These are phyloP conservation scores for Siniperca scherzeri DNA, from an alignment of 2,797 vertebrate species.

Conservation along the genomic window DNA sequence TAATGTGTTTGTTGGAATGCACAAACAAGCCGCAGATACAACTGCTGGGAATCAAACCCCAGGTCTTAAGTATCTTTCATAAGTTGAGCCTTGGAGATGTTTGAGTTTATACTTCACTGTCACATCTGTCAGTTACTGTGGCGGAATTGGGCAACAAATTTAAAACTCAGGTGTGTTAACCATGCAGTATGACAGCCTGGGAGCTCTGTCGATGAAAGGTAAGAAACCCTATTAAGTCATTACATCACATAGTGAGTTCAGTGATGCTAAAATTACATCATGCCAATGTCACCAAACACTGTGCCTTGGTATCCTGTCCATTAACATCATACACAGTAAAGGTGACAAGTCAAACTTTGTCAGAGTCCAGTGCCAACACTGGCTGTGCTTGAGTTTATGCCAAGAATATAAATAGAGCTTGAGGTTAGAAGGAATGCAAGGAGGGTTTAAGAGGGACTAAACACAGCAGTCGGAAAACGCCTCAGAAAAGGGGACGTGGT, in stretches of 20 bases:
- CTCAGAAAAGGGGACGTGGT: not conserved
- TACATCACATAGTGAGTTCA: conserved; percentile 3
- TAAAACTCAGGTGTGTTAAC: not conserved
- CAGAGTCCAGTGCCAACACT: conserved; percentile 4
- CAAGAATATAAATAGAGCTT: conserved; percentile 10
- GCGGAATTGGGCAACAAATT: conserved; percentile 11
- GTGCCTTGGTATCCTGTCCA: not conserved
- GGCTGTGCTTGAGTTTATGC: not conserved
- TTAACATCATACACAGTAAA: conserved; percentile 9
- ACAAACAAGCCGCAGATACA: conserved; percentile 1
- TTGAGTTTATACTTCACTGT: conserved; percentile 1
- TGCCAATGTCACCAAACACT: not conserved
- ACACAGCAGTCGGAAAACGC: conserved; percentile 1
- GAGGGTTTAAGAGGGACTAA: conserved; percentile 16
- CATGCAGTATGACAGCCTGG: not conserved
- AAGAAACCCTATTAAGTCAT: conserved; percentile 2
- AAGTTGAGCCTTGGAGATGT: not conserved
- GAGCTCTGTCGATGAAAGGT: conserved; percentile 23
- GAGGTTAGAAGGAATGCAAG: conserved; percentile 1
- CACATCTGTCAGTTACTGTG: conserved; percentile 13
- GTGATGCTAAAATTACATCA: conserved; percentile 8
- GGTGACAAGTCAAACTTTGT: conserved; percentile 11
- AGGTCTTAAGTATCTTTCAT: not conserved
- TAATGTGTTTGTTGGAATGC: conserved; percentile 4
- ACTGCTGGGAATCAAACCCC: not conserved